A percentile compares a stretch with the other conserved stretches of the same genome.
Evolutionary conservation across 2,113 vertebrate species (phyloP).

Genomic region (Nibea coibor): DNA sequence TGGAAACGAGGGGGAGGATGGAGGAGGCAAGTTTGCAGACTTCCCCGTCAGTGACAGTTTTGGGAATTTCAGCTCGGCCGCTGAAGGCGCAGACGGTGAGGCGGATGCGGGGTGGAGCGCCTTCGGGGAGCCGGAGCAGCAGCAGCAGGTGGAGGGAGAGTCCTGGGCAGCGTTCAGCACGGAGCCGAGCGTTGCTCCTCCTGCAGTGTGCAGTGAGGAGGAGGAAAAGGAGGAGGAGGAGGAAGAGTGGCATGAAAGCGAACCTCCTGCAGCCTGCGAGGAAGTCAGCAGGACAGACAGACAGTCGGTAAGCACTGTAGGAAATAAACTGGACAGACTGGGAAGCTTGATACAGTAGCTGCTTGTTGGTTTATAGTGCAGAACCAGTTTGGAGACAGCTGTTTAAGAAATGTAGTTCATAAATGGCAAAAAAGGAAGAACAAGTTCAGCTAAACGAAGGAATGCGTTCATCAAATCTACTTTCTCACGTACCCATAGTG

Average conservation of each 20-base stretch:
- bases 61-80: conserved; percentile 91
- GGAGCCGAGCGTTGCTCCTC: conserved; percentile 69
- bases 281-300: conserved; percentile 71
- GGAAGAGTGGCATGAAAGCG: conserved; percentile 82
- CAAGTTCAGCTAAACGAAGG: too few relatives aligned
- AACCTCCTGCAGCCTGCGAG: conserved; percentile 58
- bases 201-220: conserved; percentile 73
- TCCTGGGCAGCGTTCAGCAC: conserved; percentile 92
- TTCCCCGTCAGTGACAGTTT: conserved; percentile 91
- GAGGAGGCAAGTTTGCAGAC: conserved; percentile 41
- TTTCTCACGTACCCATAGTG: too few relatives aligned
- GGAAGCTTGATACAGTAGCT: too few relatives aligned
- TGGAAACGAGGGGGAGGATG: conserved; percentile 23
- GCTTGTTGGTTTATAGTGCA: neutral
- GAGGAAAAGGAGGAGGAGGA: conserved; percentile 79
- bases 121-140: conserved; percentile 79
- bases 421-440: neutral
- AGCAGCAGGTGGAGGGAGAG: conserved; percentile 75
- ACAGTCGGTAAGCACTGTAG: conserved; percentile 64
- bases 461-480: too few relatives aligned
- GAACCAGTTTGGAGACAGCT: neutral
- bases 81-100: conserved; percentile 54
- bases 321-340: neutral
- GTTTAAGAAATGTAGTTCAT: neutral
- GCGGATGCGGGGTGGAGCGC: conserved; percentile 88